Evolutionary conservation across 2,888 invertebrate genomes (phyloP).

Genomic region (Tenodera sinensis): DNA sequence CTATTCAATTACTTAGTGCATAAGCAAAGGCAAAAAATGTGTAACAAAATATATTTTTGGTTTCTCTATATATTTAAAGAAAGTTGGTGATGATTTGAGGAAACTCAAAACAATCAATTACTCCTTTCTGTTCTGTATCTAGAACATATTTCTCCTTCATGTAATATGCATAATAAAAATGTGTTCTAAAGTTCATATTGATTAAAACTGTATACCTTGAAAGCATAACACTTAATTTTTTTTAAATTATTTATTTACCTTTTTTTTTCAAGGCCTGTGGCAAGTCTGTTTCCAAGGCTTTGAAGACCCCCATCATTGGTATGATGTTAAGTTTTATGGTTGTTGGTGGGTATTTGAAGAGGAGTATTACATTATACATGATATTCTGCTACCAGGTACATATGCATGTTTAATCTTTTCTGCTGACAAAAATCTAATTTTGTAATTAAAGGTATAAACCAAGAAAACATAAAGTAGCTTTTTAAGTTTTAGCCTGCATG

Average conservation of each 20-base stretch:
- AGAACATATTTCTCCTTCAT: too few relatives aligned
- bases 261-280: constrained; percentile 74
- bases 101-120: too few relatives aligned
- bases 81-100: too few relatives aligned
- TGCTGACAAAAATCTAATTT: too few relatives aligned
- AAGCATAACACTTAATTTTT: too few relatives aligned
- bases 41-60: too few relatives aligned
- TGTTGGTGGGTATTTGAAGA: constrained; percentile 98
- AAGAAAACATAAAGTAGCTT: not conserved
- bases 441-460: too few relatives aligned
- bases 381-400: constrained; percentile 75
- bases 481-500: not conserved
- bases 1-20: too few relatives aligned
- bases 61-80: too few relatives aligned
- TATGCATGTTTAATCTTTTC: not conserved
- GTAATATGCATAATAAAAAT: not conserved
- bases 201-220: not conserved
- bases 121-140: too few relatives aligned
- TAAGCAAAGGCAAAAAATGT: too few relatives aligned
- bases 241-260: not conserved
- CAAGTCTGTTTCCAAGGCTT: constrained; percentile 89
- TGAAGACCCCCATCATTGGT: constrained; percentile 73
- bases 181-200: too few relatives aligned
- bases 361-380: constrained; percentile 91
- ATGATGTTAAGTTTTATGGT: constrained; percentile 77